phyloP scores from a whole-genome alignment of 2,888 invertebrate species.

The Melanostoma mellinum region DNA sequence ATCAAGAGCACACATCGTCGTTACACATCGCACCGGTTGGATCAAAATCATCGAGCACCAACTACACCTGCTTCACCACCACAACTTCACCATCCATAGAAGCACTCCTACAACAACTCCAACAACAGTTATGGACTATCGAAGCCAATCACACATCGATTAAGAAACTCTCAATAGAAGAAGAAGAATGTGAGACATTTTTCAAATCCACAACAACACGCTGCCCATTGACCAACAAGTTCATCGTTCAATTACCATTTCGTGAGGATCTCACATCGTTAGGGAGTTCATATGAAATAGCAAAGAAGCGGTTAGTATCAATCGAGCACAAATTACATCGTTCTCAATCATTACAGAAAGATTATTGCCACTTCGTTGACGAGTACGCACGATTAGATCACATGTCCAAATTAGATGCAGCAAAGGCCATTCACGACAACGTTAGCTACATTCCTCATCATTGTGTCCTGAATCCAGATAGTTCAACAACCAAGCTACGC shows the following conservation, averaged over 20 bases:
- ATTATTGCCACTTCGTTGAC: conserved; percentile 27
- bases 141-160: not conserved
- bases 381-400: conserved; percentile 23
- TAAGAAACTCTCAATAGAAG: conserved; percentile 6
- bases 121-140: conserved; percentile 5
- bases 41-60: conserved; percentile 14
- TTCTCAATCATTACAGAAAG: conserved; percentile 26
- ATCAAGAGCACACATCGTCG: conserved; percentile 4
- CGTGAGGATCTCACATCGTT: conserved; percentile 25
- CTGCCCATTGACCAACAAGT: conserved; percentile 18
- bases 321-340: conserved; percentile 35
- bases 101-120: conserved; percentile 14
- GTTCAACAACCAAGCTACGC: conserved; percentile 23
- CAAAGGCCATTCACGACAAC: conserved; percentile 22
- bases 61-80: conserved; percentile 5
- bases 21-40: conserved; percentile 11
- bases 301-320: conserved; percentile 37
- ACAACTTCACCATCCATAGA: conserved; percentile 5
- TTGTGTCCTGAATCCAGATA: conserved; percentile 19
- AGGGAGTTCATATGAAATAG: conserved; percentile 26
- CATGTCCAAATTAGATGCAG: conserved; percentile 24
- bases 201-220: conserved; percentile 13
- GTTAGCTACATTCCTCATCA: conserved; percentile 39
- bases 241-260: conserved; percentile 25
- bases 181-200: conserved; percentile 19